Evolutionary conservation across 2,113 vertebrate genomes (phyloP).

Genomic region (Athene cunicularia): DNA sequence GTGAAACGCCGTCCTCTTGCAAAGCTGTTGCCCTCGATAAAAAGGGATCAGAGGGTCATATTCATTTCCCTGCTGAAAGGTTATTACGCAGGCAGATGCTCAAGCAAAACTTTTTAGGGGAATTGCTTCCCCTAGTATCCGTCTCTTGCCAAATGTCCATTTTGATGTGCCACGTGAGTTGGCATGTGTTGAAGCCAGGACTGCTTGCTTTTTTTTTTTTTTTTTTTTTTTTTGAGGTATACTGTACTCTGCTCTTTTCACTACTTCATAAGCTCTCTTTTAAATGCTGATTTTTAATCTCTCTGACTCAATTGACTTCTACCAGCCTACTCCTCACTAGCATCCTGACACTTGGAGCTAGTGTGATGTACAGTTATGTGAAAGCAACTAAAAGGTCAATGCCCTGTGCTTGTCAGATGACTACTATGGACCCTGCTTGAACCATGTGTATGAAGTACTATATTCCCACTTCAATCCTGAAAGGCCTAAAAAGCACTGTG

Average conservation of each 20-base stretch:
- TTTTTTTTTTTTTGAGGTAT: too few species aligned
- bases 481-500: background rate
- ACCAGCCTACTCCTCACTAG: background rate
- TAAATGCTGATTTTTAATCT: background rate
- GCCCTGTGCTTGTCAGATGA: background rate
- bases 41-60: background rate
- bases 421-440: background rate
- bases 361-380: rapidly evolving
- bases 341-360: background rate
- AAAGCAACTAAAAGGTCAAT: background rate
- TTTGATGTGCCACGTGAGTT: background rate
- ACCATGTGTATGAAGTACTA: background rate
- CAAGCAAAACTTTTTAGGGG: background rate
- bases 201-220: background rate
- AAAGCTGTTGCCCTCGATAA: constrained; percentile 13
- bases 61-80: background rate
- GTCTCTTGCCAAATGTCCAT: background rate
- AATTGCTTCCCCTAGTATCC: background rate
- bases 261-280: background rate
- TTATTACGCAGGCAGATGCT: constrained; percentile 12
- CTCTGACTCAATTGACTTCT: background rate
- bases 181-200: background rate
- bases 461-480: background rate
- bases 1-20: background rate
- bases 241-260: background rate